Evolutionary conservation across 92 coral and sea anemone genomes (phyloP).

Genomic region (Chrysogorgia sp.): DNA sequence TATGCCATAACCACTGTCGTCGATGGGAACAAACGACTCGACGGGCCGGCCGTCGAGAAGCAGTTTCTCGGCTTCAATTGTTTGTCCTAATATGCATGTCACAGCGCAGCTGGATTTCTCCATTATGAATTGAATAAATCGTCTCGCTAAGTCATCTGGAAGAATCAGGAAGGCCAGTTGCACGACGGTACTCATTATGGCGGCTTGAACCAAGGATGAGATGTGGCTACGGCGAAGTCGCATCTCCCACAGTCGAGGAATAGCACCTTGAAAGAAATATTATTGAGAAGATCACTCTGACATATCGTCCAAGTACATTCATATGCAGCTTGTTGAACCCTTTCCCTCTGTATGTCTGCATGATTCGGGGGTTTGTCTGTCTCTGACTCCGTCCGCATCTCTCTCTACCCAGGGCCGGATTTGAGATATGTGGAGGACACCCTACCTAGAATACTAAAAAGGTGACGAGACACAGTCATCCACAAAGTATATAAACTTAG

Average conservation of each 20-base stretch:
- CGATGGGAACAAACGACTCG: conserved; percentile 27
- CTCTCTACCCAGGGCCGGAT: too few species aligned
- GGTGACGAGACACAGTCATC: too few species aligned
- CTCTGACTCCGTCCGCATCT: too few species aligned
- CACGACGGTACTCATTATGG: conserved; percentile 26
- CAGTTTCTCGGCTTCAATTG: background rate
- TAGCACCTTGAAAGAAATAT: conserved; percentile 10
- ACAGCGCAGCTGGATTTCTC: conserved; percentile 7
- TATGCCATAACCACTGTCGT: conserved; percentile 25
- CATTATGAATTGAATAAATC: conserved; percentile 20
- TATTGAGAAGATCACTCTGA: background rate
- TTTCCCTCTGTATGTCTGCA: too few species aligned
- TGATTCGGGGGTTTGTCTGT: too few species aligned
- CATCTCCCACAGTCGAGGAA: conserved; percentile 44
- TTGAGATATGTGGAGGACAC: too few species aligned
- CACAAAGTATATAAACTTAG: too few species aligned
- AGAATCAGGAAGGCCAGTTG: conserved; percentile 44
- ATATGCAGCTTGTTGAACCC: too few species aligned
- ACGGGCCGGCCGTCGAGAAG: conserved; percentile 35
- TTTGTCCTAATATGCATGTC: conserved; percentile 16
- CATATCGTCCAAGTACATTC: too few species aligned
- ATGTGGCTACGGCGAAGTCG: conserved; percentile 23
- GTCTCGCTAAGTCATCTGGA: conserved; percentile 15
- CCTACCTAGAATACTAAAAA: too few species aligned
- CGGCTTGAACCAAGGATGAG: conserved; percentile 31